Base-by-base conservation (phyloP, 2,113 vertebrate genomes). In the Phylloscopus whistleri region DNA sequence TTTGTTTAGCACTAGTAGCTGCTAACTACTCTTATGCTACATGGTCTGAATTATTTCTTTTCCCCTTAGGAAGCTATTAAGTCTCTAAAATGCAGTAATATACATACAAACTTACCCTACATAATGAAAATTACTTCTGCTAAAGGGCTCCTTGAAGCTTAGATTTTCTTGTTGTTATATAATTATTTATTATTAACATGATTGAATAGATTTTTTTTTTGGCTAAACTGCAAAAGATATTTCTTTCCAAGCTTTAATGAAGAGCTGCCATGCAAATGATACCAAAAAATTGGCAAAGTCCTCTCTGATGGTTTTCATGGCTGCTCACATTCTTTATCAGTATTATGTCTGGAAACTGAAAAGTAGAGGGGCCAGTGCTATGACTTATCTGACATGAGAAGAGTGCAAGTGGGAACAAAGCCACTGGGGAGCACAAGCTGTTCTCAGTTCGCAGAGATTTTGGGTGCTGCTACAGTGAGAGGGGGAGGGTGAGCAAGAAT, bases 391-490 rank as follows among this genome's bases (percentile, higher is more conserved):
- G 9, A 55, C 31, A 39, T 1, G 0, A 90, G 33, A 33, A 67
- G 4, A 4, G 11, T 69, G 46, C 15, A n/a, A 68, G 30, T 13
- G 6, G 17, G 35, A 78, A 31, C 11, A 72, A 46, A 72, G 4
- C 7, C 5, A 0, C 33, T 12, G 48, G 21, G 30, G 24, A 87
- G 17, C 43, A 53, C 0, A 4, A 44, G 4, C 19, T 67, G 26
- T 21, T 11, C 27, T 18, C 16, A 60, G 0, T 3, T 33, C 1
- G 2, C 7, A n/a, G 24, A 37, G 24, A 62, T 18, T 1, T 69
- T 49, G 10, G 15, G 7, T 48, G 26, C 26, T 87, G 48, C 48
- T 78, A 43, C 0, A 3, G 22, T 84, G 63, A 21, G 22, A 69
- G 46, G 5, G 8, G 37, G 5, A 37, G 22, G 6, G 2, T 22